phyloP scores from a whole-genome alignment of 1,140 invertebrate genomes.

The Venturia canescens region DNA sequence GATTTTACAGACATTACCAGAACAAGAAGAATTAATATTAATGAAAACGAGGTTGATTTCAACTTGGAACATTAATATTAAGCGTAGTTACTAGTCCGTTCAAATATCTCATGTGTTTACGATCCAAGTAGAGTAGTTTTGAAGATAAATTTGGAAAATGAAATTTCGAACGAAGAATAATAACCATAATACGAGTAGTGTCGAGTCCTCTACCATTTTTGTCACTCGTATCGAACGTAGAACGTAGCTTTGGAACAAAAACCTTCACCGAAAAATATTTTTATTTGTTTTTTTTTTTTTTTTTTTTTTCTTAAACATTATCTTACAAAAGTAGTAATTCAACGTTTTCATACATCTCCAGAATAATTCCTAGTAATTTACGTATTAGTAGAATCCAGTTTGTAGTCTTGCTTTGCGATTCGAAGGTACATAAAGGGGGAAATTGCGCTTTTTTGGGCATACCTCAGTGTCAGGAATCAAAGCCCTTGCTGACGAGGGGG shows the following conservation, averaged over 20 bases:
- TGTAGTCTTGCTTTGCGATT: slow-evolving; percentile 17
- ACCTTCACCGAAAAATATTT: too few relatives aligned
- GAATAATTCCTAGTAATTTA: too few relatives aligned
- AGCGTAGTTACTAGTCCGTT: not conserved
- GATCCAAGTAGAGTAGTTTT: not conserved
- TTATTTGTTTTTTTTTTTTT: too few relatives aligned
- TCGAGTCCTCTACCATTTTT: not conserved
- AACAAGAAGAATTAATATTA: not conserved
- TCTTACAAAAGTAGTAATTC: too few relatives aligned
- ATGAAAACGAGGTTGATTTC: not conserved
- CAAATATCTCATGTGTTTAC: slow-evolving; percentile 1
- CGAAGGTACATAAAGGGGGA: not conserved
- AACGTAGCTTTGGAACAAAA: not conserved
- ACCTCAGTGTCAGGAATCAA: slow-evolving; percentile 22
- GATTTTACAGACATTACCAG: not conserved
- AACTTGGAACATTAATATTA: not conserved
- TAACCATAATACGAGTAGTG: slow-evolving; percentile 1
- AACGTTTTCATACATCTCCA: too few relatives aligned
- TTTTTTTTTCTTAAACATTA: too few relatives aligned
- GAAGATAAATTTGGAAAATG: not conserved
- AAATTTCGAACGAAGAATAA: not conserved
- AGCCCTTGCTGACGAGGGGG: not conserved
- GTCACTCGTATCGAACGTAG: not conserved
- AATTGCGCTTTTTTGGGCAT: not conserved
- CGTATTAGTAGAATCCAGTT: too few relatives aligned